phyloP scores from a whole-genome alignment of 2,797 vertebrate species.

The Monodelphis domestica region DNA sequence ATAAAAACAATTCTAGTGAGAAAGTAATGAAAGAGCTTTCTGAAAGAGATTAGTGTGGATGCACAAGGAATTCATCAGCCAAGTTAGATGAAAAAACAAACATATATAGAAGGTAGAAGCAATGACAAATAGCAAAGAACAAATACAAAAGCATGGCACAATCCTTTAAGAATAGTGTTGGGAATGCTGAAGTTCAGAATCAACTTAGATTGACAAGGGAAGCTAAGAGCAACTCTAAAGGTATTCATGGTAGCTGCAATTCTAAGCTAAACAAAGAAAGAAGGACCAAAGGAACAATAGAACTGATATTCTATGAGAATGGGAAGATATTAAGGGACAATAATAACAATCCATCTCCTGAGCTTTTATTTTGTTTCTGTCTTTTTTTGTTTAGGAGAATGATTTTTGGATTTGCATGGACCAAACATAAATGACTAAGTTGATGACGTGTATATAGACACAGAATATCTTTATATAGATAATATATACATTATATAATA shows the following conservation, averaged over 20 bases:
- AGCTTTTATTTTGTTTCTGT: not conserved
- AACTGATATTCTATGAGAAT: not conserved
- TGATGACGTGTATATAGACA: not conserved
- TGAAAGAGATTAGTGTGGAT: not conserved
- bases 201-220: not conserved
- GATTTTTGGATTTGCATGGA: not conserved
- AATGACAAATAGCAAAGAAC: not conserved
- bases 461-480: no score
- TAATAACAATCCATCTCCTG: not conserved
- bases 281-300: not conserved
- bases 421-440: not conserved
- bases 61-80: not conserved
- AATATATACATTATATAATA: no score
- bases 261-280: not conserved
- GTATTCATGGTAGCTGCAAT: not conserved
- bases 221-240: not conserved
- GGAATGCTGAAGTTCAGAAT: not conserved
- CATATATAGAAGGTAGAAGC: not conserved
- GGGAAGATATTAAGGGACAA: not conserved
- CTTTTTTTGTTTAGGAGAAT: not conserved
- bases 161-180: not conserved
- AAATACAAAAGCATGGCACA: not conserved
- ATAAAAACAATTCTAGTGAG: no score
- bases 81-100: not conserved
- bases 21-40: not conserved